Conservation (phyloP, 92 coral and sea anemone genomes). For the Palythoa caribaeorum region DNA sequence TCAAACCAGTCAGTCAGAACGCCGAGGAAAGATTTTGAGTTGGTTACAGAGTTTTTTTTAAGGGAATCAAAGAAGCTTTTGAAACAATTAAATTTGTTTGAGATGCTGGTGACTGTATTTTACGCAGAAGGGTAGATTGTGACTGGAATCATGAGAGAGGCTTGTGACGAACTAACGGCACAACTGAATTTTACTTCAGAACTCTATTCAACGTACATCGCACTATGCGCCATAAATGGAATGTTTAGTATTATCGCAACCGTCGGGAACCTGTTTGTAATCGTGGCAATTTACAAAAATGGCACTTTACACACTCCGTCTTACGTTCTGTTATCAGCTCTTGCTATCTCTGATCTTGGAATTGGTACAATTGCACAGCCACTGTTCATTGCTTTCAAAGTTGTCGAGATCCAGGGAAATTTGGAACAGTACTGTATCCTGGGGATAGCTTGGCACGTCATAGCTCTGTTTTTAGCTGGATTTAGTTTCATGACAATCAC, state of each 20-base stretch:
- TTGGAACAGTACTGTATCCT: conserved; percentile 6
- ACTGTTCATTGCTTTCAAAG: conserved; percentile 30
- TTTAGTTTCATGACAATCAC: conserved; percentile 42
- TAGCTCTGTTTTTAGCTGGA: conserved; percentile 37
- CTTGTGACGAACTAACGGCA: background rate
- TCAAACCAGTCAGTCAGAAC: background rate
- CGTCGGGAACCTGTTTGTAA: conserved; percentile 19
- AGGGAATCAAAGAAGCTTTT: background rate
- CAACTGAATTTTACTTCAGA: conserved; percentile 31
- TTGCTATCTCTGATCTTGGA: conserved; percentile 32
- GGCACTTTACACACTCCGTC: conserved; percentile 32
- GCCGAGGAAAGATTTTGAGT: background rate
- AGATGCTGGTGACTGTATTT: background rate
- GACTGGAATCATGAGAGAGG: background rate
- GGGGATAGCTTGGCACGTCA: conserved; percentile 30
- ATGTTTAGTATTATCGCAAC: conserved; percentile 18
- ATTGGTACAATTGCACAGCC: conserved; percentile 33
- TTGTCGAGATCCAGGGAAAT: conserved; percentile 9
- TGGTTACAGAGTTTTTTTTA: background rate
- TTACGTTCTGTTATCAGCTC: conserved; percentile 27
- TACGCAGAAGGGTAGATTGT: background rate
- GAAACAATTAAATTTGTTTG: background rate
- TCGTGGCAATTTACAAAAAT: conserved; percentile 26
- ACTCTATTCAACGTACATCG: conserved; percentile 34
- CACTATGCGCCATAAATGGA: conserved; percentile 27